Evolutionary conservation across 2,888 invertebrate genomes (phyloP).

Genomic region (Drosophila bunnanda): DNA sequence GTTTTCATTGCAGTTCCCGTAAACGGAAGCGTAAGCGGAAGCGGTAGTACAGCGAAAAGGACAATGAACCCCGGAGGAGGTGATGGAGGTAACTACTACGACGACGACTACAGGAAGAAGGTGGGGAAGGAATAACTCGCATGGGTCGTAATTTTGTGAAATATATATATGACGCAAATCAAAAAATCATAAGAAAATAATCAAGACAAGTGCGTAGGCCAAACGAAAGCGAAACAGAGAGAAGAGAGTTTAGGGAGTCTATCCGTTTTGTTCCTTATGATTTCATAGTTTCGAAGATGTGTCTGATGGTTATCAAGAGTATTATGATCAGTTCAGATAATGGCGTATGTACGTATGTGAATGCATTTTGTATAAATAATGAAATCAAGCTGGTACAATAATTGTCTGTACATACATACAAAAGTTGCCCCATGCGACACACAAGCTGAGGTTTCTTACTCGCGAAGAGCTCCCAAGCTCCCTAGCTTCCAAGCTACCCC

Average conservation of each 20-base stretch:
- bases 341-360: conserved; percentile 40
- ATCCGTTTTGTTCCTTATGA: conserved; percentile 35
- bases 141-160: conserved; percentile 63
- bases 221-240: background rate
- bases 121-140: conserved; percentile 11
- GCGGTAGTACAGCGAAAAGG: conserved; percentile 13
- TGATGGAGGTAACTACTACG: conserved; percentile 7
- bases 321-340: conserved; percentile 31
- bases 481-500: background rate
- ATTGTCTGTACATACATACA: conserved; percentile 30
- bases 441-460: conserved; percentile 30
- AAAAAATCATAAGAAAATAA: conserved; percentile 9
- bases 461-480: background rate
- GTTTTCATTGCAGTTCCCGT: conserved; percentile 75
- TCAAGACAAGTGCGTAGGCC: conserved; percentile 8
- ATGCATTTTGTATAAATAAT: conserved; percentile 34
- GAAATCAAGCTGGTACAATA: conserved; percentile 28
- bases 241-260: conserved; percentile 7
- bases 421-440: conserved; percentile 24
- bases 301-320: conserved; percentile 40
- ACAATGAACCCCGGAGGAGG: conserved; percentile 10
- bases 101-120: conserved; percentile 6
- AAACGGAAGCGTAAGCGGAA: conserved; percentile 59
- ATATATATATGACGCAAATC: conserved; percentile 11
- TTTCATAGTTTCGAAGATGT: conserved; percentile 27